Evolutionary conservation across 2,797 vertebrate species (phyloP).

Genomic region (Heliangelus exortis): DNA sequence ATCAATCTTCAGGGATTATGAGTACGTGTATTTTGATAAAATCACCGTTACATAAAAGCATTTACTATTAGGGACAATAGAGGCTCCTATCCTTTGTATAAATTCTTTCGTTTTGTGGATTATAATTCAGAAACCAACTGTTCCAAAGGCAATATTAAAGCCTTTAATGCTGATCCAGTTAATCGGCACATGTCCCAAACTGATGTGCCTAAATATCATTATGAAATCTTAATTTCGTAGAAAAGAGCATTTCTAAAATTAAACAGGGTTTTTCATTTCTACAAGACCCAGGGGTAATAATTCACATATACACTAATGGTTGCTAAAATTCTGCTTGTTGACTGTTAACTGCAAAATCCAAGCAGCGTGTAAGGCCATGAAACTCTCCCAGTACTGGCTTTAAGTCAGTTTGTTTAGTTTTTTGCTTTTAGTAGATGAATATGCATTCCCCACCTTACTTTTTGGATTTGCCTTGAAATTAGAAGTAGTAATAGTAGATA

Average conservation of each 20-base stretch:
- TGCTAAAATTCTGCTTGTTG: constrained; percentile 30
- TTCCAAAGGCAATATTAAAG: constrained; percentile 9
- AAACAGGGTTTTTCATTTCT: constrained; percentile 19
- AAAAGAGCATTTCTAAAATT: constrained; percentile 36
- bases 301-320: constrained; percentile 18
- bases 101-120: background rate
- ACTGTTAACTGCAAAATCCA: background rate
- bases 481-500: background rate
- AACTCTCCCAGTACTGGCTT: background rate
- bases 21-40: background rate
- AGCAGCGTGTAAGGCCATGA: background rate
- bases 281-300: background rate
- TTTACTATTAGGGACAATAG: background rate
- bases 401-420: background rate
- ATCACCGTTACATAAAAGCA: background rate
- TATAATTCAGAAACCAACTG: constrained; percentile 16
- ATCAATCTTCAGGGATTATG: background rate
- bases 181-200: background rate
- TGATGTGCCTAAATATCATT: constrained; percentile 18
- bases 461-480: background rate
- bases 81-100: background rate
- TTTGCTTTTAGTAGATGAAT: background rate
- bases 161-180: constrained; percentile 24
- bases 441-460: background rate
- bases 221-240: constrained; percentile 50